Evolutionary conservation across 2,797 vertebrate species (phyloP), one percentile per base, ranked within the genome.

Genomic region (Sternotherus odoratus): DNA sequence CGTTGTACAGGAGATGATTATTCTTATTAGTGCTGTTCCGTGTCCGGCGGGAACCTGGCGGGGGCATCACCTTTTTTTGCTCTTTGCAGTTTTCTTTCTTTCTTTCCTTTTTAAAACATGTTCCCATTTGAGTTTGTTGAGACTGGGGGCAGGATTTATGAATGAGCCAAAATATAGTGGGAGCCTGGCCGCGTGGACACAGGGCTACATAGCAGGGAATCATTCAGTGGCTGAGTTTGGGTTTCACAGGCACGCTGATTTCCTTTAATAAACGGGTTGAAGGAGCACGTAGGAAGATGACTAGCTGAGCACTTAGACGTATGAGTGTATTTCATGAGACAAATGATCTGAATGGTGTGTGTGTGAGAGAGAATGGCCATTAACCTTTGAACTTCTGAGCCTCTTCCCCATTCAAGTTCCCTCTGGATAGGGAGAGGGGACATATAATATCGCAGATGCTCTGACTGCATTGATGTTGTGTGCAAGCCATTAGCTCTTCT

Each of bases 401-500:
- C 49, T 54, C n/a, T 33, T 46, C 7, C 82, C 63, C 74, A 8
- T 2, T 13, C 3, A 49, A 19, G 21, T 0, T 0, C 1, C 11
- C 78, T 19, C 28, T 56, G 85, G 49, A 0, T 50, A n/a, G 77
- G 75, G 30, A 5, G 30, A 48, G 74, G 8, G 43, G 51, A 77
- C 78, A 69, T 33, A 1, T 1, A 1, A 28, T 0, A 1, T 30
- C 48, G 63, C 63, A n/a, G 2, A 4, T 0, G 50, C 75, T 90
- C n/a, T 0, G 1, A 1, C 0, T 56, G 60, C 51, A 83, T 30
- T n/a, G 5, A 50, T 36, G 78, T 33, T 80, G 33, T n/a, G 11
- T 33, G 79, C 15, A 84, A 83, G 56, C 66, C 49, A 13, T 63
- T 50, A 79, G 86, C 83, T 1, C 1, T 57, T 43, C 4, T 53